Evolutionary conservation across 2,888 invertebrate species (phyloP).

Genomic region (Teleiodes luculella): DNA sequence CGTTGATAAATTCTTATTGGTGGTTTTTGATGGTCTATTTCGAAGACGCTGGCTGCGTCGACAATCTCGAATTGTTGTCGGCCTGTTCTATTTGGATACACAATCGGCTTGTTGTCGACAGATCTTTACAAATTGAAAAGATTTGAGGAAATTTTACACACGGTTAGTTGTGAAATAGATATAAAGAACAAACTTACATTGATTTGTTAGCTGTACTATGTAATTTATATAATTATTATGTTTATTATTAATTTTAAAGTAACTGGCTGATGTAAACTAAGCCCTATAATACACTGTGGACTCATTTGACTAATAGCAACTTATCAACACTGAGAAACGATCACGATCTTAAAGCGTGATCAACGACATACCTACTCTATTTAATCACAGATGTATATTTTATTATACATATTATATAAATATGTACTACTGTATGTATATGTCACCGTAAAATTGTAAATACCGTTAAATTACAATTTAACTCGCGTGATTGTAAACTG

Average conservation of each 20-base stretch:
- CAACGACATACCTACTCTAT: background rate
- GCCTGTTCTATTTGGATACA: conserved; percentile 21
- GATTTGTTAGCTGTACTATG: no score
- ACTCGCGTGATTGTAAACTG: no score
- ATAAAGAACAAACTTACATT: background rate
- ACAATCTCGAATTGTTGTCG: conserved; percentile 26
- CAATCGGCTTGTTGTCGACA: conserved; percentile 2
- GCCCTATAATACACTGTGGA: background rate
- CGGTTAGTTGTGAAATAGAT: background rate
- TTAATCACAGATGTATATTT: no score
- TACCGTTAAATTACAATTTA: no score
- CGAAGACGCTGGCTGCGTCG: conserved; percentile 33
- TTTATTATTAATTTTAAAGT: no score
- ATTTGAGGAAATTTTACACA: background rate
- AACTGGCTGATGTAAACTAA: background rate
- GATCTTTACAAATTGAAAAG: background rate
- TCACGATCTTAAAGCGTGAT: conserved; percentile 12
- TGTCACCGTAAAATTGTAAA: no score
- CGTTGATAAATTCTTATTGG: conserved; percentile 66
- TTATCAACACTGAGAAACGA: conserved; percentile 7
- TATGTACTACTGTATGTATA: no score
- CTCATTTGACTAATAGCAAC: background rate
- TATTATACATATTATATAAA: no score
- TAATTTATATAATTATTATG: no score
- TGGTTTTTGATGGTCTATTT: conserved; percentile 61